A percentile compares a stretch with the other conserved stretches of the same genome.
Evolutionary conservation across 2,113 vertebrate genomes (phyloP).

Genomic region (Seriola dumerili): DNA sequence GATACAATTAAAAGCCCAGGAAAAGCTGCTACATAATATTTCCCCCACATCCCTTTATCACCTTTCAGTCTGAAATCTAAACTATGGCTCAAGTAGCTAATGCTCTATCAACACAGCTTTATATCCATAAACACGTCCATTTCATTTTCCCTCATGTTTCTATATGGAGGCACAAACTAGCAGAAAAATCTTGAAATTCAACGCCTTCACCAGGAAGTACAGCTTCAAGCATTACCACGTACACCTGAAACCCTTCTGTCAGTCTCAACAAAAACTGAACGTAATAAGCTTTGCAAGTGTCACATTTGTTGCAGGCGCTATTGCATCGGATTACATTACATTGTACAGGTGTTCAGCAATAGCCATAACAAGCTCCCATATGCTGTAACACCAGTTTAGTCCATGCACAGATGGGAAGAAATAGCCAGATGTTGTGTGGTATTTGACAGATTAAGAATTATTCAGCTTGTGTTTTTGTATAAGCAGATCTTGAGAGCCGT

Average conservation of each 20-base stretch:
- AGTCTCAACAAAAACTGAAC: not conserved
- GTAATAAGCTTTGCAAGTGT: slow-evolving; percentile 26
- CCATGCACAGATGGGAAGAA: slow-evolving; percentile 28
- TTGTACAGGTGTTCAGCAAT: slow-evolving; percentile 44
- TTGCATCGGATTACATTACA: slow-evolving; percentile 22
- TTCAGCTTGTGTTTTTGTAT: slow-evolving; percentile 6
- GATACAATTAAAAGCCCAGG: too few species aligned
- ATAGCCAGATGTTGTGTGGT: slow-evolving; percentile 41
- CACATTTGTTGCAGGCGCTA: slow-evolving; percentile 15
- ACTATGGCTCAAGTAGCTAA: too few species aligned
- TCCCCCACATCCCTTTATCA: too few species aligned
- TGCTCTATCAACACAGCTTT: too few species aligned
- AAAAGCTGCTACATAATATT: too few species aligned
- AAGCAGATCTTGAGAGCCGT: not conserved
- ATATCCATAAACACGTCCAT: not conserved
- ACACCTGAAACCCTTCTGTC: not conserved
- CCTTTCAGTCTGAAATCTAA: too few species aligned
- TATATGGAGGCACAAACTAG: not conserved
- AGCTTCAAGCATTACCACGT: not conserved
- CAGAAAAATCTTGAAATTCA: not conserved
- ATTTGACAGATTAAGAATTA: slow-evolving; percentile 6
- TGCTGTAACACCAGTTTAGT: slow-evolving; percentile 19
- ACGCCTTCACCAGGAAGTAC: not conserved
- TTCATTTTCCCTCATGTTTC: not conserved
- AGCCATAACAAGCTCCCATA: slow-evolving; percentile 35